Evolutionary conservation across 2,113 vertebrate genomes (phyloP).

Genomic region (Toxostoma redivivum): DNA sequence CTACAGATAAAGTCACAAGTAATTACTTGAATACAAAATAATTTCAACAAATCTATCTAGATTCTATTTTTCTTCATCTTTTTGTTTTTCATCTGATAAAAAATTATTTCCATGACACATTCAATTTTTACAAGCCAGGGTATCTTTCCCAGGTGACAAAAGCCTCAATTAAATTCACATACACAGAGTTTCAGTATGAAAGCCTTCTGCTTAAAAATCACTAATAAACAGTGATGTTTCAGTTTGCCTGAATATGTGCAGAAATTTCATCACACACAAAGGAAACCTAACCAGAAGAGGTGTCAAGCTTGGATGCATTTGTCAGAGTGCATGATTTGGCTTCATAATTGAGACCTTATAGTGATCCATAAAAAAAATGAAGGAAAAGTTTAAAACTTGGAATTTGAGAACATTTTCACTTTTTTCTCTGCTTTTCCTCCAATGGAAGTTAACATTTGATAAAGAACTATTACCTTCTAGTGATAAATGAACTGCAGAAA

Average conservation of each 20-base stretch:
- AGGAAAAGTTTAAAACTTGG: background rate
- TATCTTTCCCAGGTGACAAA: background rate
- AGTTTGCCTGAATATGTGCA: conserved; percentile 12
- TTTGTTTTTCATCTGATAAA: background rate
- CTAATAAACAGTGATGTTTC: conserved; percentile 9
- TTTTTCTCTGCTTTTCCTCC: background rate
- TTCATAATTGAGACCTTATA: background rate
- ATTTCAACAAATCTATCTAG: background rate
- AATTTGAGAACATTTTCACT: background rate
- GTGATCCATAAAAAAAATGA: background rate
- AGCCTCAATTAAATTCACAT: conserved; percentile 7
- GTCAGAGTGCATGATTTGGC: conserved; percentile 14
- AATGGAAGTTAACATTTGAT: background rate
- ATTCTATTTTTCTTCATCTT: background rate
- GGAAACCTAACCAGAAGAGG: conserved; percentile 1
- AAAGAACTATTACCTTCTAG: background rate
- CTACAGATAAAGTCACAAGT: background rate
- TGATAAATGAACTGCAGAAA: background rate
- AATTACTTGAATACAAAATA: background rate
- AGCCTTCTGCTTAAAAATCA: background rate
- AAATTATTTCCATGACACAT: background rate
- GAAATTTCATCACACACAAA: conserved; percentile 15
- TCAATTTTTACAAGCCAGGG: background rate
- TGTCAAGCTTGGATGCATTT: background rate
- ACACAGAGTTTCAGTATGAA: background rate